phyloP scores from a whole-genome alignment of 2,797 vertebrate species.

The Ibycter americanus region DNA sequence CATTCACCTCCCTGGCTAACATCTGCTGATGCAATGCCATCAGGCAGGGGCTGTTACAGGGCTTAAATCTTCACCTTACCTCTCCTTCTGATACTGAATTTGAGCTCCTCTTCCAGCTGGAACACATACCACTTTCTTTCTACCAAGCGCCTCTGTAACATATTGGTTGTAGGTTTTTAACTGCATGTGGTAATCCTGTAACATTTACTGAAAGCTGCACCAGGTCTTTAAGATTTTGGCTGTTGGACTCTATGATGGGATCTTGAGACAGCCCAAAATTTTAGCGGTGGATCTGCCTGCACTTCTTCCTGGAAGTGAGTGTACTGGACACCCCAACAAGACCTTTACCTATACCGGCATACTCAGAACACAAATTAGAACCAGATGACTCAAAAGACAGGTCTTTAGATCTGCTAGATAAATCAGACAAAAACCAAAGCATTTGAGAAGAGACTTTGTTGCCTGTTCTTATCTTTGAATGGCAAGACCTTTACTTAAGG shows the following conservation, averaged over 20 bases:
- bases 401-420: neutral
- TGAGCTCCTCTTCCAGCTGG: neutral
- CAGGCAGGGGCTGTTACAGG: neutral
- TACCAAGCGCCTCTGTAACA: neutral
- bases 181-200: neutral
- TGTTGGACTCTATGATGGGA: neutral
- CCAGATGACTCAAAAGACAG: neutral
- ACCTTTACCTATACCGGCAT: neutral
- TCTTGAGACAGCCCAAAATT: neutral
- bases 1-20: neutral
- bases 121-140: neutral
- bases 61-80: neutral
- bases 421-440: neutral
- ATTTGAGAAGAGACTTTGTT: neutral
- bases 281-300: neutral
- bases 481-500: neutral
- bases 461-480: neutral
- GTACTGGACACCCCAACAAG: neutral
- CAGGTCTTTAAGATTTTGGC: neutral
- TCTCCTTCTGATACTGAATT: neutral
- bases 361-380: neutral
- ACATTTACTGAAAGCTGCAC: neutral
- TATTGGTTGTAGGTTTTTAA: neutral
- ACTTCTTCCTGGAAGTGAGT: neutral
- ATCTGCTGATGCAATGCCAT: neutral